Percentiles rank a stretch among this genome's conserved stretches.
Evolutionary conservation across 2,797 vertebrate genomes (phyloP).

Genomic region (Setipinna tenuifilis): DNA sequence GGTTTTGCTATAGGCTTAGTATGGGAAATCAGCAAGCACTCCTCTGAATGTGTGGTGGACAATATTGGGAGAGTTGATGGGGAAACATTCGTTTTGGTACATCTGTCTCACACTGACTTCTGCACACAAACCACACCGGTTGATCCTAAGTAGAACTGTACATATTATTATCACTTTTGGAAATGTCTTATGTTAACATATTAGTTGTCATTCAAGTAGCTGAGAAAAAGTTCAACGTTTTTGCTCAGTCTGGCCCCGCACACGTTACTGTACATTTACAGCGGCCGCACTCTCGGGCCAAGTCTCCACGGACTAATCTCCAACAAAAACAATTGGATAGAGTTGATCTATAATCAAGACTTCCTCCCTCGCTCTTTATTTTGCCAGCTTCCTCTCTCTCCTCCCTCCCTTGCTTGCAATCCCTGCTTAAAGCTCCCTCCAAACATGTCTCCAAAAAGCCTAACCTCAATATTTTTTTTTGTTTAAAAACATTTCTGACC

Average conservation of each 20-base stretch:
- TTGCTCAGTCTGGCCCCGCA: constrained; percentile 26
- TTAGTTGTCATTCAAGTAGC: constrained; percentile 18
- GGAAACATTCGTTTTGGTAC: not conserved
- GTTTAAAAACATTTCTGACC: constrained; percentile 1
- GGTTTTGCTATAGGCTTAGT: no score
- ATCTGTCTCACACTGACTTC: not conserved
- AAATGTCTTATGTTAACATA: not conserved
- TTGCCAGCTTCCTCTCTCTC: constrained; percentile 55
- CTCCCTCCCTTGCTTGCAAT: not conserved
- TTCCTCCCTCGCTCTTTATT: constrained; percentile 60
- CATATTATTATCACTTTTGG: not conserved
- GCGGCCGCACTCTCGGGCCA: constrained; percentile 35
- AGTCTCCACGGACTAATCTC: constrained; percentile 51
- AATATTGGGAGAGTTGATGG: not conserved
- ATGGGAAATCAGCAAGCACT: not conserved
- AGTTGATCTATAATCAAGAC: constrained; percentile 72
- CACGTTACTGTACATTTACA: constrained; percentile 33
- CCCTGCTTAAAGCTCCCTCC: not conserved
- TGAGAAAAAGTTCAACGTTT: constrained; percentile 41
- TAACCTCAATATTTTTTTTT: constrained; percentile 14
- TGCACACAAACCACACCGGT: not conserved
- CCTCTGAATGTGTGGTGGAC: not conserved
- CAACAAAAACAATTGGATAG: constrained; percentile 66
- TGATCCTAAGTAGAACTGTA: not conserved
- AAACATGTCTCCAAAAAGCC: not conserved